Conservation (phyloP, 2,888 invertebrate species). For the Palloptera scutellata region DNA sequence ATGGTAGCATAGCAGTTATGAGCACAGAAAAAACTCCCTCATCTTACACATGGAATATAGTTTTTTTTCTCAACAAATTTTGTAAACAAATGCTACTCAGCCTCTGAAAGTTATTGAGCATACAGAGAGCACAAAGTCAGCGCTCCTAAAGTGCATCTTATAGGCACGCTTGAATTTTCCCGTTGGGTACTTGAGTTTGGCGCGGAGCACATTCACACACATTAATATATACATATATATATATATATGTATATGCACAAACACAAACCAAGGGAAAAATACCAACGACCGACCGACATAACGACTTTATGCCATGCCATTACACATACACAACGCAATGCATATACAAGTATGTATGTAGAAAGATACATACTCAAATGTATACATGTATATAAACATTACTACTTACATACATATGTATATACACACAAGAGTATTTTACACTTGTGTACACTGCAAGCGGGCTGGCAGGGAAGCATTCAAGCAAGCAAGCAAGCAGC, state of each 20-base stretch:
- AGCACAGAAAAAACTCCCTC: too few species aligned
- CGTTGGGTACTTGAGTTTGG: background rate
- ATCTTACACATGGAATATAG: too few species aligned
- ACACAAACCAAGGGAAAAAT: constrained; percentile 12
- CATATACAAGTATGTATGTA: background rate
- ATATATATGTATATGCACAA: constrained; percentile 18
- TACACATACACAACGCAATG: background rate
- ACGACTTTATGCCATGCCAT: constrained; percentile 13
- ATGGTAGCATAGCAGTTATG: too few species aligned
- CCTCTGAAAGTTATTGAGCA: too few species aligned
- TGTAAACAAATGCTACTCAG: too few species aligned
- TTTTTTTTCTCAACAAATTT: too few species aligned
- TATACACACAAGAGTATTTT: background rate
- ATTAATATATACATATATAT: too few species aligned
- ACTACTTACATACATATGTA: background rate
- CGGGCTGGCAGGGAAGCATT: too few species aligned
- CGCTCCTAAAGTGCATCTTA: too few species aligned
- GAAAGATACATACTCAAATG: too few species aligned
- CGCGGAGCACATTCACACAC: constrained; percentile 22
- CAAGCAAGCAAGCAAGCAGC: background rate
- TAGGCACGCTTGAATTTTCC: too few species aligned
- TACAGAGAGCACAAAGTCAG: too few species aligned
- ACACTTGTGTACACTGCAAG: background rate
- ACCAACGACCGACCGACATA: constrained; percentile 19
- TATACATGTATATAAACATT: background rate